Evolutionary conservation across 2,797 vertebrate genomes (phyloP).

Genomic region (Galagoides demidoff): DNA sequence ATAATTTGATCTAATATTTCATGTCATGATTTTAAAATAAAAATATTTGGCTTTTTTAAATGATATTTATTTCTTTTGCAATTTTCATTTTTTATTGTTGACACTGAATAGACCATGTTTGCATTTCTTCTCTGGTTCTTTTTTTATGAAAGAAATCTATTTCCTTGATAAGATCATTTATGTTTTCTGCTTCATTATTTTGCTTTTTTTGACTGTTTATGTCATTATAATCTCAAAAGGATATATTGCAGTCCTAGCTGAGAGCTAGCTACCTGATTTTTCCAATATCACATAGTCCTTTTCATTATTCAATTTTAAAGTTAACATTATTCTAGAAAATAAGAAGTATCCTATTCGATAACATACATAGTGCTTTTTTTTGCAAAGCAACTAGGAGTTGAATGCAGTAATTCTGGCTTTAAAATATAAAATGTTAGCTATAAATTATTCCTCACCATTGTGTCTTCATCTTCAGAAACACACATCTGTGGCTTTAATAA

Average conservation of each 20-base stretch:
- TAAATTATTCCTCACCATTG: neutral
- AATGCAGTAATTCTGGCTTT: conserved; percentile 13
- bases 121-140: neutral
- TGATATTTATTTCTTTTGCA: conserved; percentile 26
- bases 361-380: neutral
- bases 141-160: neutral
- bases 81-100: conserved; percentile 59
- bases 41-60: neutral
- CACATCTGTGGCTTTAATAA: conserved; percentile 68
- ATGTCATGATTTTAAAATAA: conserved; percentile 3
- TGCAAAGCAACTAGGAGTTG: neutral
- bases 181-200: conserved; percentile 25
- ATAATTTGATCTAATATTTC: neutral
- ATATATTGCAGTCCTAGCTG: neutral
- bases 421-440: neutral
- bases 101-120: neutral
- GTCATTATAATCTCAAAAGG: neutral
- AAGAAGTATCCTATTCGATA: neutral
- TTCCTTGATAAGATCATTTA: neutral
- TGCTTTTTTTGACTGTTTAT: neutral
- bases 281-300: neutral
- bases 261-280: conserved; percentile 1
- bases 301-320: neutral
- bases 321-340: conserved; percentile 9
- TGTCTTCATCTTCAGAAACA: conserved; percentile 4